These are phyloP conservation scores for Andinoacara biseriatus DNA, from an alignment of 2,113 vertebrate genomes.

Conservation along the genomic window DNA sequence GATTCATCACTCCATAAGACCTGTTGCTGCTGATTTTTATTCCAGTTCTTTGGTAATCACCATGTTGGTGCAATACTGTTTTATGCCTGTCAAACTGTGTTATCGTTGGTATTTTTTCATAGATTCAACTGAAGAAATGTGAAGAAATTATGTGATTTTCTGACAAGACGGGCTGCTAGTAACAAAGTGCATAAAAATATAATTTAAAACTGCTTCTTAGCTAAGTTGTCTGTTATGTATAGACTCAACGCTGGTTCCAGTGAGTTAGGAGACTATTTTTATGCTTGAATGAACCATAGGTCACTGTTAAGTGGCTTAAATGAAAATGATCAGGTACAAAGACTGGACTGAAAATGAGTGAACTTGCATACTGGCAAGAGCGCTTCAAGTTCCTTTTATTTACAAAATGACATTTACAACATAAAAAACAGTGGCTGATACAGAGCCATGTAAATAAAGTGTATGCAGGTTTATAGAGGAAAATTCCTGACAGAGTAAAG, in stretches of 20 bases:
- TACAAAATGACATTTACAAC: slow-evolving; percentile 39
- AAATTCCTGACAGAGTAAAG: slow-evolving; percentile 2
- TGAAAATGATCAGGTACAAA: background rate
- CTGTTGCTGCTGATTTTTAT: too few species aligned
- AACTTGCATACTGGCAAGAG: background rate
- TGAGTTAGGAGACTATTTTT: background rate
- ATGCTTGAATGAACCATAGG: background rate
- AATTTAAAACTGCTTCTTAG: too few species aligned
- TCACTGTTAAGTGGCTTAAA: background rate
- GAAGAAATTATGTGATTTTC: background rate
- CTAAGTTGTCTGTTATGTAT: background rate
- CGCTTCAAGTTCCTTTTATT: background rate
- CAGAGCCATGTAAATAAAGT: slow-evolving; percentile 34
- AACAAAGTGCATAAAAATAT: background rate
- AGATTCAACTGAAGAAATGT: background rate
- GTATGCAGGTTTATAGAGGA: slow-evolving; percentile 11
- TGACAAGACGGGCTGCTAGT: background rate
- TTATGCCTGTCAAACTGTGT: background rate
- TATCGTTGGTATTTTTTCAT: background rate
- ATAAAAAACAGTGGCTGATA: background rate
- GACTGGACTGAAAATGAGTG: background rate
- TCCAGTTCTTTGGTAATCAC: background rate
- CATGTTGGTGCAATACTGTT: background rate
- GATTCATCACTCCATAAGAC: too few species aligned
- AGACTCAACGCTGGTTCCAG: background rate